Evolutionary conservation across 2,113 vertebrate species (phyloP).

Genomic region (Fulica atra): DNA sequence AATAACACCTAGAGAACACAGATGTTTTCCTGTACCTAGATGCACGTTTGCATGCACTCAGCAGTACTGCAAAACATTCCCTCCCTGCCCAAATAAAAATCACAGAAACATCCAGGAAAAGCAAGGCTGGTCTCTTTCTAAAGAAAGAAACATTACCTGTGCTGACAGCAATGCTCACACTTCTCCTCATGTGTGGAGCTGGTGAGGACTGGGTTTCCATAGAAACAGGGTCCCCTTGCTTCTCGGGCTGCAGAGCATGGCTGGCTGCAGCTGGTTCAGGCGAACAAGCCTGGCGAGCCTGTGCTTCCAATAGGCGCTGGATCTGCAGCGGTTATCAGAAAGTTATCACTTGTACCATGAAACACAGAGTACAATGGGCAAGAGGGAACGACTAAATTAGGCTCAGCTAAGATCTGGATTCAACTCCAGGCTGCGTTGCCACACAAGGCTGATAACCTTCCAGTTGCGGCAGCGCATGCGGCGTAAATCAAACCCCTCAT

Average conservation of each 20-base stretch:
- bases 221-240: slow-evolving; percentile 62
- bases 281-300: slow-evolving; percentile 67
- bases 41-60: rapidly evolving
- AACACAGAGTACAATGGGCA: not conserved
- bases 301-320: slow-evolving; percentile 90
- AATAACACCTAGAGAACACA: not conserved
- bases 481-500: not conserved
- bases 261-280: not conserved
- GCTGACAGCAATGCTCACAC: slow-evolving; percentile 90
- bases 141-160: slow-evolving; percentile 80
- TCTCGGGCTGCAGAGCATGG: not conserved
- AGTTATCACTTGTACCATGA: not conserved
- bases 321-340: slow-evolving; percentile 76
- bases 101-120: not conserved
- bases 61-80: not conserved
- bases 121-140: not conserved
- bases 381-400: not conserved
- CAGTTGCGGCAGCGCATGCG: not conserved
- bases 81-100: not conserved
- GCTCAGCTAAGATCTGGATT: not conserved
- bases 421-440: not conserved
- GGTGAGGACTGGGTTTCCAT: slow-evolving; percentile 66
- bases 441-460: not conserved
- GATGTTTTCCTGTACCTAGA: not conserved
- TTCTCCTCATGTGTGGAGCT: slow-evolving; percentile 53